A percentile compares a stretch with the other conserved stretches of the same genome.
Evolutionary conservation across 2,797 vertebrate genomes (phyloP).

Genomic region (Furcifer pardalis): DNA sequence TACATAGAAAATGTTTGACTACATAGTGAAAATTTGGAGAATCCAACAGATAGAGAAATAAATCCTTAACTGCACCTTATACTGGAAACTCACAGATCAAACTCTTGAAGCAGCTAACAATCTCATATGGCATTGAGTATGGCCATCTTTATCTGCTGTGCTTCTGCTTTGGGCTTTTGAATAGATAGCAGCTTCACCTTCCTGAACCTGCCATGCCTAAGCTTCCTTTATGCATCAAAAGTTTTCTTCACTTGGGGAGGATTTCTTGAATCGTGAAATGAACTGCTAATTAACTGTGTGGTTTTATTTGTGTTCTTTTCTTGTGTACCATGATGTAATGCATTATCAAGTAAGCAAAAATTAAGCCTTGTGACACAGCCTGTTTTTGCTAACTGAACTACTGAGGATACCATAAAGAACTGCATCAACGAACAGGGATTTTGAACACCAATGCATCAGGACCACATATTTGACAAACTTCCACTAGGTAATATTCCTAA

Average conservation of each 20-base stretch:
- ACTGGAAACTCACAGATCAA: background rate
- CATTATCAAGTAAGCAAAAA: no score
- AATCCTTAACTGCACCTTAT: no score
- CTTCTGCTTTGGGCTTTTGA: background rate
- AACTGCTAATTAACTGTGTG: conserved; percentile 11
- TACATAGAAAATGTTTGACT: background rate
- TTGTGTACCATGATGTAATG: conserved; percentile 1
- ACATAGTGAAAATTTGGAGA: background rate
- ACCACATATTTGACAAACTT: no score
- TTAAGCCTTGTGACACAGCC: no score
- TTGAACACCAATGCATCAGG: no score
- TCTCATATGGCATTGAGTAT: background rate
- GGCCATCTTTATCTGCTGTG: background rate
- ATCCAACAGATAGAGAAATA: background rate
- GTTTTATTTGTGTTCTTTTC: conserved; percentile 6
- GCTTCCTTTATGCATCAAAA: background rate
- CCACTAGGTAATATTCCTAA: no score
- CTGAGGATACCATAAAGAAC: no score
- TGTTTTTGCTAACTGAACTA: no score
- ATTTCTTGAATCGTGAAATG: background rate
- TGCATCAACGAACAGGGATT: no score
- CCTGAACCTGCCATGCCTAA: no score
- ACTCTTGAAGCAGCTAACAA: no score
- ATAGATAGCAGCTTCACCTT: background rate
- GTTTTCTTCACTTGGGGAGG: conserved; percentile 5